Conservation (phyloP, 1,140 invertebrate species). For the Hirudo medicinalis region DNA sequence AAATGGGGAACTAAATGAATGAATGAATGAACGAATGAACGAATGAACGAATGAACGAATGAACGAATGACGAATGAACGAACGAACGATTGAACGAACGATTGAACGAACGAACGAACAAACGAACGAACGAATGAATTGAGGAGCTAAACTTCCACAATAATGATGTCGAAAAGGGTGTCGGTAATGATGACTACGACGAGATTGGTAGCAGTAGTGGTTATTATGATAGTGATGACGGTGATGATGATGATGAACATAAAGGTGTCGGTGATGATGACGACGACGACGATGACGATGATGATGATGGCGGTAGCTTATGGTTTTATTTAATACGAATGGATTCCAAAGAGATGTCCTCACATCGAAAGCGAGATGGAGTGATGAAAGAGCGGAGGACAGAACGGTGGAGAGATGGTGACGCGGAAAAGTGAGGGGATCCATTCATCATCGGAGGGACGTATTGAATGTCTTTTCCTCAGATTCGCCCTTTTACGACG, state of each 20-base stretch:
- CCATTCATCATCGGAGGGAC: background rate
- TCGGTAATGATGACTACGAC: background rate
- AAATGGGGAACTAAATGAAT: too few relatives aligned
- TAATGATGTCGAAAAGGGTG: background rate
- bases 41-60: too few relatives aligned
- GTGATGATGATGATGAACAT: slow-evolving; percentile 1
- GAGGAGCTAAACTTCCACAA: background rate
- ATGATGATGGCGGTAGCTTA: background rate
- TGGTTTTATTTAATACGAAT: background rate
- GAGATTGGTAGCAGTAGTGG: too few relatives aligned
- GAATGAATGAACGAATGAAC: too few relatives aligned
- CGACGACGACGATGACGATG: slow-evolving; percentile 1
- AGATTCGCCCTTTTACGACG: slow-evolving; percentile 1
- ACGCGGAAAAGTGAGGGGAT: background rate
- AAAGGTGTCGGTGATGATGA: background rate
- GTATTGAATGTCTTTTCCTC: slow-evolving; percentile 12
- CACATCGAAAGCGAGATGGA: background rate
- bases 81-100: too few relatives aligned
- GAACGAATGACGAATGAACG: too few relatives aligned
- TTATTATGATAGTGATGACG: background rate
- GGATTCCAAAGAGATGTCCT: background rate
- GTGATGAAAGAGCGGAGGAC: background rate
- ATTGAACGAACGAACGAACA: too few relatives aligned
- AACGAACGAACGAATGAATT: background rate
- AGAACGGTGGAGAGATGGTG: background rate